Conservation (phyloP, 2,888 invertebrate species). For the Lasioglossum calceatum region DNA sequence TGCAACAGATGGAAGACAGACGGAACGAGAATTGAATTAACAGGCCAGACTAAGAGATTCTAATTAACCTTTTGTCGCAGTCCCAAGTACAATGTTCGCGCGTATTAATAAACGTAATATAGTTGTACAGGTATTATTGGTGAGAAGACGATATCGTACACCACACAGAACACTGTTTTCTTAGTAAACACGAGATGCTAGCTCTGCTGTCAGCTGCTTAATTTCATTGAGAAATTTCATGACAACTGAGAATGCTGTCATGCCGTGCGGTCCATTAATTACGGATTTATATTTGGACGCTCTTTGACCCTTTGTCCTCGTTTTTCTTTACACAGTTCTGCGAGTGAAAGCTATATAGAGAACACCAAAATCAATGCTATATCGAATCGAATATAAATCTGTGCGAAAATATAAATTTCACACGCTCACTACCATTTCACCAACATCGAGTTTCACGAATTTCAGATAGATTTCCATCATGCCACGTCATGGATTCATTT, state of each 20-base stretch:
- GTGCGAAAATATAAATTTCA: not conserved
- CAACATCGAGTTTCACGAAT: too few relatives aligned
- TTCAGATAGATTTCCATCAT: too few relatives aligned
- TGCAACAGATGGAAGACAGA: not conserved
- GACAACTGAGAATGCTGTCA: conserved; percentile 25
- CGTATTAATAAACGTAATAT: conserved; percentile 45
- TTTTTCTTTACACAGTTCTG: not conserved
- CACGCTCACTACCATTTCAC: too few relatives aligned
- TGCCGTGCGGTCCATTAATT: conserved; percentile 21
- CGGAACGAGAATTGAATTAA: not conserved
- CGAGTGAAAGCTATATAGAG: not conserved
- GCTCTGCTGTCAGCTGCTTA: conserved; percentile 1
- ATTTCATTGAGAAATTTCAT: conserved; percentile 48
- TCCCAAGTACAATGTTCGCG: not conserved
- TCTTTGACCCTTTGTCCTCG: not conserved
- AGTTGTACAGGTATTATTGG: conserved; percentile 28
- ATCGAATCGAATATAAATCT: not conserved
- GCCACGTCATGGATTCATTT: too few relatives aligned
- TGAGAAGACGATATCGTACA: not conserved
- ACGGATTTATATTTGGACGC: conserved; percentile 30
- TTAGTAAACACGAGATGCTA: conserved; percentile 35
- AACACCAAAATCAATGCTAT: not conserved
- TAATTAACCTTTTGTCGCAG: not conserved
- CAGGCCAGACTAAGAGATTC: not conserved
- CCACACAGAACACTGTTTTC: conserved; percentile 34